These are phyloP conservation scores for Drosophila sproati DNA, from an alignment of 1,140 invertebrate genomes.

Conservation along the genomic window DNA sequence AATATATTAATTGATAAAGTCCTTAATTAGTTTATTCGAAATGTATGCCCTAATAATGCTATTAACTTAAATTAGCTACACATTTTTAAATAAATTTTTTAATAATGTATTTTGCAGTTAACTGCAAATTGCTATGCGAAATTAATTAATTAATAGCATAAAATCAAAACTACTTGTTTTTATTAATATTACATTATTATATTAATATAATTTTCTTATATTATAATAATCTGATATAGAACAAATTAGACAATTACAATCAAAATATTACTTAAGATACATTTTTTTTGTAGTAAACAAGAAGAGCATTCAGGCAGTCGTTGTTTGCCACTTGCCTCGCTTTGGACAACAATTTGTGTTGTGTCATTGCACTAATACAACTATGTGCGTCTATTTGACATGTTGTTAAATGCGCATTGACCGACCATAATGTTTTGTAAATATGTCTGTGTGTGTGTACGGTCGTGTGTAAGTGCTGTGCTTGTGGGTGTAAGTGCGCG, in stretches of 20 bases:
- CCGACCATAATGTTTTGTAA: conserved; percentile 21
- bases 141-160: too few relatives aligned
- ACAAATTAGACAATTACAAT: too few relatives aligned
- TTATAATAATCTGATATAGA: too few relatives aligned
- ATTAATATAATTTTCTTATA: too few relatives aligned
- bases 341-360: conserved; percentile 10
- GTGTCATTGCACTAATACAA: conserved; percentile 32
- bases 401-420: conserved; percentile 67
- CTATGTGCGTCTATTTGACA: conserved; percentile 55
- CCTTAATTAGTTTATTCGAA: background rate
- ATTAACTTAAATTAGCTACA: too few relatives aligned
- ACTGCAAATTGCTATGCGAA: background rate
- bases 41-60: too few relatives aligned
- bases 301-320: conserved; percentile 12
- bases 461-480: background rate
- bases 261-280: background rate
- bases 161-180: too few relatives aligned
- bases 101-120: too few relatives aligned
- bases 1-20: background rate
- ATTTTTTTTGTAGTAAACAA: background rate
- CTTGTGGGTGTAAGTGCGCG: conserved; percentile 13
- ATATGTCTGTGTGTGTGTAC: background rate
- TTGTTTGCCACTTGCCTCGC: background rate
- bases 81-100: too few relatives aligned
- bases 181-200: too few relatives aligned